Evolutionary conservation across 2,113 vertebrate genomes (phyloP).

Genomic region (Xenopus laevis): DNA sequence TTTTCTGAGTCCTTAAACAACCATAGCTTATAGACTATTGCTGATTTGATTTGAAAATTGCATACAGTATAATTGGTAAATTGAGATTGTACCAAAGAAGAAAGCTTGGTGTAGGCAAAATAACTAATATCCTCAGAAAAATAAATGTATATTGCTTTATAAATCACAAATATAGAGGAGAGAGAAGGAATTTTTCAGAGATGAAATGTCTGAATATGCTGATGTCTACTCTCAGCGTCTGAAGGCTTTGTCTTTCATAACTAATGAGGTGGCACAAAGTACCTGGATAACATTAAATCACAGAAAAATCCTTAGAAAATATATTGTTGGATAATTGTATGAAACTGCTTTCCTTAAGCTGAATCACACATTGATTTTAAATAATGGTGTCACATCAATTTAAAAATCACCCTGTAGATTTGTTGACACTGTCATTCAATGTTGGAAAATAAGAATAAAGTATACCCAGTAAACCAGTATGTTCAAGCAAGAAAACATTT

Average conservation of each 20-base stretch:
- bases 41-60: not conserved
- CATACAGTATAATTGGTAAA: not conserved
- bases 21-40: no score
- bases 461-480: slow-evolving; percentile 34
- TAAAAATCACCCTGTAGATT: slow-evolving; percentile 22
- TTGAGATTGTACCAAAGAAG: not conserved
- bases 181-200: slow-evolving; percentile 15
- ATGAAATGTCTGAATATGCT: slow-evolving; percentile 34
- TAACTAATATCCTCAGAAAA: not conserved
- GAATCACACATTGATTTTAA: slow-evolving; percentile 33
- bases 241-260: slow-evolving; percentile 38
- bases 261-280: slow-evolving; percentile 45
- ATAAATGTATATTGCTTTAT: slow-evolving; percentile 3
- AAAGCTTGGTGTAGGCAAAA: not conserved
- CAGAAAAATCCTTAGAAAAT: slow-evolving; percentile 31
- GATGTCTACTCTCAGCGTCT: slow-evolving; percentile 29
- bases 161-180: not conserved
- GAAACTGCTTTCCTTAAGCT: slow-evolving; percentile 6
- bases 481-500: slow-evolving; percentile 27
- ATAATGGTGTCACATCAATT: slow-evolving; percentile 40
- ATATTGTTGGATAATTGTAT: slow-evolving; percentile 31
- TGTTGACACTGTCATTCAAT: slow-evolving; percentile 22
- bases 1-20: no score
- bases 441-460: slow-evolving; percentile 36
- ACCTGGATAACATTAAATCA: slow-evolving; percentile 40